Conservation (phyloP, 2,888 invertebrate genomes). For the Helobdella robusta region DNA sequence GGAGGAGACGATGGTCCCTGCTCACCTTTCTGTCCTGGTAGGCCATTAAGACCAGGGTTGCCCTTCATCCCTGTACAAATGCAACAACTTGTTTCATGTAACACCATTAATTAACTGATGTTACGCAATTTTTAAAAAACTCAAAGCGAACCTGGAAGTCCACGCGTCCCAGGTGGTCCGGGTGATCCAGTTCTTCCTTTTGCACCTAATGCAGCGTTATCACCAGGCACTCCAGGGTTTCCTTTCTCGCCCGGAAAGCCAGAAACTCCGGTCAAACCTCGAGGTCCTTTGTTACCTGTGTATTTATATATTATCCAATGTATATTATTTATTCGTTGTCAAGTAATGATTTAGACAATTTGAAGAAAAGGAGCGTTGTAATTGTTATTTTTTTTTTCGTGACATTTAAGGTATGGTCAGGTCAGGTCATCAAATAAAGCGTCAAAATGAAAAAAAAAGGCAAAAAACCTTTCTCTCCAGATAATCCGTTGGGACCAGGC, state of each 20-base stretch:
- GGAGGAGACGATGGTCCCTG: not conserved
- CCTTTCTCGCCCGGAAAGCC: constrained; percentile 17
- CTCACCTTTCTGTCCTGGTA: constrained; percentile 14
- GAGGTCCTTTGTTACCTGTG: constrained; percentile 3
- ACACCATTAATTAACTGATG: constrained; percentile 9
- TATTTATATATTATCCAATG: too few relatives aligned
- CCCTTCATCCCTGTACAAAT: constrained; percentile 25
- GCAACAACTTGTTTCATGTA: too few relatives aligned
- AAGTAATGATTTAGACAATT: too few relatives aligned
- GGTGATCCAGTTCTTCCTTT: constrained; percentile 14
- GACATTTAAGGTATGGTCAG: too few relatives aligned
- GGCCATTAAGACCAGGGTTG: constrained; percentile 14
- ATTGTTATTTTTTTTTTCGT: too few relatives aligned
- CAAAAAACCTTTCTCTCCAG: not conserved
- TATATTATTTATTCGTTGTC: too few relatives aligned
- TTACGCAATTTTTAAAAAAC: not conserved
- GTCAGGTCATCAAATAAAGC: too few relatives aligned
- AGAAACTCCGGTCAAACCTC: constrained; percentile 24
- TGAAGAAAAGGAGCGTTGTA: too few relatives aligned
- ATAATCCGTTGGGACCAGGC: not conserved
- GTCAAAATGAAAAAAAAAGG: too few relatives aligned
- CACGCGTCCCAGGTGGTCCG: constrained; percentile 15
- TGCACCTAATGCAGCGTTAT: not conserved
- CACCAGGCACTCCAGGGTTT: not conserved
- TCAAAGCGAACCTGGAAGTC: not conserved